Evolutionary conservation across 2,797 vertebrate species (phyloP).

Genomic region (Phrynocephalus vlangalii): DNA sequence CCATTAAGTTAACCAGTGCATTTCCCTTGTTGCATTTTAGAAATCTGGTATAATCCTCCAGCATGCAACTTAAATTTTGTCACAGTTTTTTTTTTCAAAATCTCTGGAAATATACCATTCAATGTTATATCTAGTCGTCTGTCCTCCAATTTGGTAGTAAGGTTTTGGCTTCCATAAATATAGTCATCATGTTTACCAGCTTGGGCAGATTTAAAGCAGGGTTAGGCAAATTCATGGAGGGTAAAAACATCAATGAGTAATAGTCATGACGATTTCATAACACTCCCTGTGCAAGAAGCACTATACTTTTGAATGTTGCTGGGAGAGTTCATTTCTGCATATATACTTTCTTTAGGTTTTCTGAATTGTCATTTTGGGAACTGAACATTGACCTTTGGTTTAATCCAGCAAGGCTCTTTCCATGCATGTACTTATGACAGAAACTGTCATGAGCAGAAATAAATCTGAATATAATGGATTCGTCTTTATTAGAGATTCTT

Average conservation of each 20-base stretch:
- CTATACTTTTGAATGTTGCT: not conserved
- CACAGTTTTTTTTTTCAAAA: not conserved
- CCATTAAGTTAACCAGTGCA: not conserved
- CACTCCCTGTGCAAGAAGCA: not conserved
- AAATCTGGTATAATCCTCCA: not conserved
- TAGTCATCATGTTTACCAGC: not conserved
- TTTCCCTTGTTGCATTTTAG: not conserved
- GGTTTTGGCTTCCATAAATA: not conserved
- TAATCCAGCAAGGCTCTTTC: not conserved
- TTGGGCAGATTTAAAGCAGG: not conserved
- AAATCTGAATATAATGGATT: not conserved
- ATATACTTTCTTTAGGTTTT: no score
- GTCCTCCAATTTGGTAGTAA: not conserved
- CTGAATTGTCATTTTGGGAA: not conserved
- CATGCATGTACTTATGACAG: not conserved
- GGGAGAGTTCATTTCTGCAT: not conserved
- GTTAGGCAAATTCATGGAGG: not conserved
- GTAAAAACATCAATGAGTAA: not conserved
- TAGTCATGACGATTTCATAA: not conserved
- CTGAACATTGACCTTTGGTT: not conserved
- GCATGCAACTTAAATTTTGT: not conserved
- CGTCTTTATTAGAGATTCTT: no score
- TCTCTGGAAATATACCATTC: not conserved
- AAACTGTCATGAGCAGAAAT: not conserved
- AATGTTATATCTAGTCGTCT: not conserved